Evolutionary conservation across 53 echinoderm and acorn worm genomes (phyloP).

Genomic region (Henricia sp.): DNA sequence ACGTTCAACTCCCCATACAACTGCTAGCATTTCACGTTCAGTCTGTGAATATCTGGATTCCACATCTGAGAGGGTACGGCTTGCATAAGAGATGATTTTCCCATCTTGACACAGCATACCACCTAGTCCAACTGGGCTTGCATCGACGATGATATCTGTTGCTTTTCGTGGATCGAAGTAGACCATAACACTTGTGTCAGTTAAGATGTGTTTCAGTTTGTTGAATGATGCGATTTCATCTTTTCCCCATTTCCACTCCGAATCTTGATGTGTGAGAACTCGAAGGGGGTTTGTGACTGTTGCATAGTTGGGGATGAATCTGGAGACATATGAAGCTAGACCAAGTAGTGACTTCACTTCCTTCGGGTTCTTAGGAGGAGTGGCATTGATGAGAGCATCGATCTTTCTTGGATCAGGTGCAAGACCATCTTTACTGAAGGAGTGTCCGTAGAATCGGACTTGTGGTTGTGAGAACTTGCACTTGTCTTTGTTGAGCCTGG

Average conservation of each 20-base stretch:
- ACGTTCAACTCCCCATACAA: slow-evolving; percentile 65
- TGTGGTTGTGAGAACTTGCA: slow-evolving; percentile 36
- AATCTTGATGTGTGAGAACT: slow-evolving; percentile 59
- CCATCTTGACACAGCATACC: slow-evolving; percentile 74
- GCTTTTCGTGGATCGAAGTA: slow-evolving; percentile 64
- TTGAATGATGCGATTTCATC: slow-evolving; percentile 28
- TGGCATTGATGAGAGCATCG: slow-evolving; percentile 37
- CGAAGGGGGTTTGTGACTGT: slow-evolving; percentile 63
- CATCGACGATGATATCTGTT: slow-evolving; percentile 65
- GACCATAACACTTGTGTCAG: slow-evolving; percentile 55
- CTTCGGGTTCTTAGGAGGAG: slow-evolving; percentile 40
- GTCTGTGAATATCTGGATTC: slow-evolving; percentile 79
- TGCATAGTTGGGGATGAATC: slow-evolving; percentile 76
- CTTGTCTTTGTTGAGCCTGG: slow-evolving; percentile 62
- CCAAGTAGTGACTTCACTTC: slow-evolving; percentile 70
- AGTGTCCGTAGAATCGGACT: slow-evolving; percentile 33
- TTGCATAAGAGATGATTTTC: slow-evolving; percentile 59
- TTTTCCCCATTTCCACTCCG: slow-evolving; percentile 62
- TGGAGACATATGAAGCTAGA: slow-evolving; percentile 52
- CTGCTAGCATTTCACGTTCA: slow-evolving; percentile 71
- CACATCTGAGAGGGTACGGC: slow-evolving; percentile 54
- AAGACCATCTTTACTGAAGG: slow-evolving; percentile 10
- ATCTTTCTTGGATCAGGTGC: slow-evolving; percentile 47
- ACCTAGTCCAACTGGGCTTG: slow-evolving; percentile 66
- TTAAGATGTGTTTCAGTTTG: slow-evolving; percentile 28